These are phyloP conservation scores for Parelbella ahira DNA, from an alignment of 2,888 invertebrate genomes.

Conservation along the genomic window DNA sequence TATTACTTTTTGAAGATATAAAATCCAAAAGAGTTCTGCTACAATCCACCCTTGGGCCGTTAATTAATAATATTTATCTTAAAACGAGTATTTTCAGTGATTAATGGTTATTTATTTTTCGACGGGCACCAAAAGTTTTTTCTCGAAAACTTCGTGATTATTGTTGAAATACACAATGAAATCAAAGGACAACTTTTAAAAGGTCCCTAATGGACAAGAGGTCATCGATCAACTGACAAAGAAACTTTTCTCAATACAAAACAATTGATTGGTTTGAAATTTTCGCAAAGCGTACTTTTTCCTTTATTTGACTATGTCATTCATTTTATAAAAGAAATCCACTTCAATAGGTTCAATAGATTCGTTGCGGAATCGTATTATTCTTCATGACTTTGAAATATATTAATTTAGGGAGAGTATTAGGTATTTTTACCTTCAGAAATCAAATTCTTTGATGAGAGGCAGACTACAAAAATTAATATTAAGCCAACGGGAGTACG, in stretches of 20 bases:
- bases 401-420: conserved; percentile 21
- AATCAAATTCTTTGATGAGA: conserved; percentile 7
- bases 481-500: conserved; percentile 3
- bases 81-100: conserved; percentile 53
- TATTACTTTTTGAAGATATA: too few relatives aligned
- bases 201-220: conserved; percentile 74
- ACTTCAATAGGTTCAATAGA: conserved; percentile 25
- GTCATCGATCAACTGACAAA: conserved; percentile 77
- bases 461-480: conserved; percentile 15
- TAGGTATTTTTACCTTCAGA: conserved; percentile 8
- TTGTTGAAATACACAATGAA: conserved; percentile 66
- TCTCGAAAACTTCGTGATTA: conserved; percentile 57
- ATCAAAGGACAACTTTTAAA: conserved; percentile 75
- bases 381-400: conserved; percentile 25
- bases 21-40: too few relatives aligned
- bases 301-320: conserved; percentile 48
- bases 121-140: conserved; percentile 47
- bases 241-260: conserved; percentile 68
- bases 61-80: conserved; percentile 36
- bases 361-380: conserved; percentile 26
- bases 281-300: conserved; percentile 52
- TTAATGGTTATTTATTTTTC: conserved; percentile 61
- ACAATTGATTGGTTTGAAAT: conserved; percentile 61
- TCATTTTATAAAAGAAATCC: conserved; percentile 31
- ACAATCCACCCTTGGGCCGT: too few relatives aligned